These are phyloP conservation scores for Ochotona princeps DNA, from an alignment of 2,113 vertebrate species.

Conservation along the genomic window DNA sequence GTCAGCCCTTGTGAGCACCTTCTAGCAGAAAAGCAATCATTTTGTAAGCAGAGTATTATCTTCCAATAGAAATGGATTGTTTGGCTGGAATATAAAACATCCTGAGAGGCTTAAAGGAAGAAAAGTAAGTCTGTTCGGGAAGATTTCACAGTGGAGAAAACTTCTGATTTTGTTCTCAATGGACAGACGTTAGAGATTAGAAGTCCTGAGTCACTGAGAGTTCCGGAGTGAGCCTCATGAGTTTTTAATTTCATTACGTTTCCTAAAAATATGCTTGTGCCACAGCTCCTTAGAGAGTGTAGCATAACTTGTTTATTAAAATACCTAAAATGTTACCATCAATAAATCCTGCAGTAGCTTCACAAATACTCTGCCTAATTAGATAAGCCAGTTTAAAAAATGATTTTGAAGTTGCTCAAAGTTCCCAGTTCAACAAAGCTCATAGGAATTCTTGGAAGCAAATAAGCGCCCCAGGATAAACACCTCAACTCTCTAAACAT, in stretches of 20 bases:
- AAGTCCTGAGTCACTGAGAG: background rate
- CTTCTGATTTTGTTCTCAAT: background rate
- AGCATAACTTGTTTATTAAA: slow-evolving; percentile 59
- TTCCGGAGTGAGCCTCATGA: slow-evolving; percentile 28
- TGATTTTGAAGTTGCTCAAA: slow-evolving; percentile 50
- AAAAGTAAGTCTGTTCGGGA: background rate
- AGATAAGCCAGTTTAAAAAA: slow-evolving; percentile 39
- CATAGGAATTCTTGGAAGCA: slow-evolving; percentile 27
- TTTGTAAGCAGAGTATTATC: slow-evolving; percentile 1
- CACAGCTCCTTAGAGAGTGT: slow-evolving; percentile 31
- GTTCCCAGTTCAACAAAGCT: slow-evolving; percentile 31
- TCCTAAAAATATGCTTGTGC: slow-evolving; percentile 57
- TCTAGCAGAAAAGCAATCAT: background rate
- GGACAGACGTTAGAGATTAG: slow-evolving; percentile 31
- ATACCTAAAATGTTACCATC: slow-evolving; percentile 65
- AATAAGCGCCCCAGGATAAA: slow-evolving; percentile 25
- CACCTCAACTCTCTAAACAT: background rate
- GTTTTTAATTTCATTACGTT: slow-evolving; percentile 52
- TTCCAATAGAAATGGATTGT: background rate
- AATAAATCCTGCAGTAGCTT: slow-evolving; percentile 32
- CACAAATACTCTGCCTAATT: slow-evolving; percentile 26
- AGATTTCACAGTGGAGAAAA: background rate
- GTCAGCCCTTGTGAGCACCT: background rate
- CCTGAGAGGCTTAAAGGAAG: background rate
- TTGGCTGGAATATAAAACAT: background rate